Evolutionary conservation across 2,888 invertebrate species (phyloP).

Genomic region (Dexiosoma caninum): DNA sequence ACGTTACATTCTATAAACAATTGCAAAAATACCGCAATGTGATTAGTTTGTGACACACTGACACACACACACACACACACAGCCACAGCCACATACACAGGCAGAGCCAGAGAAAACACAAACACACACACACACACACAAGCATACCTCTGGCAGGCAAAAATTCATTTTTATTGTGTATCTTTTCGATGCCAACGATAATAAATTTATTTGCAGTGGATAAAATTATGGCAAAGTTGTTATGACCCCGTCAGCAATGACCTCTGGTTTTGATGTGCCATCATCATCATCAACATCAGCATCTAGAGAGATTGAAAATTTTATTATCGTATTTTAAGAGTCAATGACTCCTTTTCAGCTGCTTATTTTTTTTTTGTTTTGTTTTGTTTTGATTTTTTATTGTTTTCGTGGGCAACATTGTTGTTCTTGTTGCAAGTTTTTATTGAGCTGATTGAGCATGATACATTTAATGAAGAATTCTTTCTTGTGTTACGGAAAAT

Average conservation of each 20-base stretch:
- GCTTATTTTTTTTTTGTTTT: too few relatives aligned
- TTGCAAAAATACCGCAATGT: slow-evolving; percentile 60
- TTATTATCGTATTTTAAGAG: slow-evolving; percentile 73
- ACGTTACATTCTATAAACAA: slow-evolving; percentile 63
- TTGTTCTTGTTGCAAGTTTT: not conserved
- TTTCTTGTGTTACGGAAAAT: too few relatives aligned
- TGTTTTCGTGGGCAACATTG: not conserved
- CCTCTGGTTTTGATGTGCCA: slow-evolving; percentile 43
- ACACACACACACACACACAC: not conserved
- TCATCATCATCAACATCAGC: slow-evolving; percentile 15
- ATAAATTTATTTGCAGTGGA: slow-evolving; percentile 12
- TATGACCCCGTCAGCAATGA: slow-evolving; percentile 44
- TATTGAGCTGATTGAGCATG: not conserved
- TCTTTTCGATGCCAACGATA: not conserved
- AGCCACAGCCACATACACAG: too few relatives aligned
- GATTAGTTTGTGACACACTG: slow-evolving; percentile 31
- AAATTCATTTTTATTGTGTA: slow-evolving; percentile 3
- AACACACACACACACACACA: not conserved
- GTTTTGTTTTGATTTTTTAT: not conserved
- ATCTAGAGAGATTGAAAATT: slow-evolving; percentile 19
- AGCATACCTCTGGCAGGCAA: not conserved
- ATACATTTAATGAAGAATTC: too few relatives aligned
- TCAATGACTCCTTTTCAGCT: slow-evolving; percentile 73
- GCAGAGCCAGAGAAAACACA: too few relatives aligned
- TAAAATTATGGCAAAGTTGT: slow-evolving; percentile 32